These are phyloP conservation scores for Zonotrichia leucophrys DNA, from an alignment of 2,113 vertebrate genomes.

Conservation along the genomic window DNA sequence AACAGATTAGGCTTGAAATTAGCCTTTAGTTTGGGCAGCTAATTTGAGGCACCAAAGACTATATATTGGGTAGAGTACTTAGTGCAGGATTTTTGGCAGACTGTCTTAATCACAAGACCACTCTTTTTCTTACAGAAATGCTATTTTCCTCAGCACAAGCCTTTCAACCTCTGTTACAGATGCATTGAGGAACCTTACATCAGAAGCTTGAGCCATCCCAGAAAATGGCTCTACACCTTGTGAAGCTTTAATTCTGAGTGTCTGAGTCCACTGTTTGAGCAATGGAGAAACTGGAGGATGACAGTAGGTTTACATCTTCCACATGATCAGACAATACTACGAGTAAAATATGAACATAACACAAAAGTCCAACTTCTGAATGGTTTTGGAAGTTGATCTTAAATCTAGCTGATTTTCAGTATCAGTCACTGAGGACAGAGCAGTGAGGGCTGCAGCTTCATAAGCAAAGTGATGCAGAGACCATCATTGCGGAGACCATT, in stretches of 20 bases:
- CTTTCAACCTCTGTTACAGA: neutral
- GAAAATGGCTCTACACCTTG: neutral
- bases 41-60: neutral
- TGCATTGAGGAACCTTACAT: neutral
- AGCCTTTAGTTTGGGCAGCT: neutral
- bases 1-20: neutral
- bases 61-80: neutral
- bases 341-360: neutral
- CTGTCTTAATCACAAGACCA: neutral
- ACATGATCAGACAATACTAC: neutral
- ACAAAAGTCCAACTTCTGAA: neutral
- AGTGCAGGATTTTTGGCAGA: neutral
- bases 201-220: neutral
- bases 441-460: neutral
- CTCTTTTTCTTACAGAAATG: neutral
- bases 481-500: too few species aligned
- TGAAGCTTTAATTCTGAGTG: neutral
- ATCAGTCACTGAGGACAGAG: neutral
- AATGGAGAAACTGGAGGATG: neutral
- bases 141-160: neutral
- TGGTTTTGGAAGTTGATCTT: neutral
- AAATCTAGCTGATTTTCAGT: neutral
- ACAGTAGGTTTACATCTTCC: neutral
- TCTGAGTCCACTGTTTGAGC: neutral
- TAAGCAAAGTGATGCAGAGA: neutral